Conservation (phyloP, 2,888 invertebrate species). For the Aelia acuminata region DNA sequence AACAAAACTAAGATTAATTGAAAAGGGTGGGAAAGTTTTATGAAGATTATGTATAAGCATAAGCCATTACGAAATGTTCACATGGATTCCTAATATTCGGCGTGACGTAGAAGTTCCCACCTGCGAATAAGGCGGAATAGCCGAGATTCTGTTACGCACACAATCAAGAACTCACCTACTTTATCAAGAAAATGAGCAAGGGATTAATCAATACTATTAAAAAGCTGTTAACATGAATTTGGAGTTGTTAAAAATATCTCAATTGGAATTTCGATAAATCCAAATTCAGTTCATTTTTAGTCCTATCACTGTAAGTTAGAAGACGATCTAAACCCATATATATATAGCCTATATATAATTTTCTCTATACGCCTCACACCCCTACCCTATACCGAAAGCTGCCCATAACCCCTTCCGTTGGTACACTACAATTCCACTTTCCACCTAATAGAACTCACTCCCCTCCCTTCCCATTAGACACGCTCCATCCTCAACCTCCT, state of each 20-base stretch:
- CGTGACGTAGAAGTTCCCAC: background rate
- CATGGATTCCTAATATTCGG: background rate
- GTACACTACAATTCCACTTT: conserved; percentile 3
- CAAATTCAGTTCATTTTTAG: no score
- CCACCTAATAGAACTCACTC: background rate
- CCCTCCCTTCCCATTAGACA: background rate
- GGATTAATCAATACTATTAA: no score
- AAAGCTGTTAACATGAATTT: no score
- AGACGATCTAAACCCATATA: no score
- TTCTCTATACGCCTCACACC: background rate
- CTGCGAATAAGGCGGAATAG: background rate
- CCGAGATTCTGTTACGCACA: background rate
- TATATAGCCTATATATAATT: no score
- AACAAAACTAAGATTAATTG: no score
- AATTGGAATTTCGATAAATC: no score
- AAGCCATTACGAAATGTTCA: background rate
- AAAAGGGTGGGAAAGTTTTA: no score
- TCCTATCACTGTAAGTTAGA: no score
- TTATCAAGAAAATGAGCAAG: no score
- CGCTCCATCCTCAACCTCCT: conserved; percentile 8
- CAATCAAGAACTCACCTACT: background rate
- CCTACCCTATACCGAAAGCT: background rate
- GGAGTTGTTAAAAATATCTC: no score
- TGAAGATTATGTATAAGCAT: background rate
- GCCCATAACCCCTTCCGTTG: background rate